phyloP scores from a whole-genome alignment of 2,888 invertebrate species.

The Cheiracanthium punctorium region DNA sequence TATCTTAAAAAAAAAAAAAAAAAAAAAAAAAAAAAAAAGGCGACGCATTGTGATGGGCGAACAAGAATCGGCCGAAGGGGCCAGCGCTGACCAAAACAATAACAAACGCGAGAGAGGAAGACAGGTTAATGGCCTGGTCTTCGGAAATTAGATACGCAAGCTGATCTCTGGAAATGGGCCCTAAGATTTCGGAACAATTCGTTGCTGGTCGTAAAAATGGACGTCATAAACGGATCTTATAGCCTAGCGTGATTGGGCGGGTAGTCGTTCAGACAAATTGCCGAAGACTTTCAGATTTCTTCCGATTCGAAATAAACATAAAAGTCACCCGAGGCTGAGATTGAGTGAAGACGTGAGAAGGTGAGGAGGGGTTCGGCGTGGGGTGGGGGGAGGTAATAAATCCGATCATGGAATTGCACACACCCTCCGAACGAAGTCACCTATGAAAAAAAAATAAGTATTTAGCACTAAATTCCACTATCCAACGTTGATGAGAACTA shows the following conservation, averaged over 20 bases:
- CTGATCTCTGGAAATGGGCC: slow-evolving; percentile 21
- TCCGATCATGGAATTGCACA: too few species aligned
- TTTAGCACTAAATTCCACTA: too few species aligned
- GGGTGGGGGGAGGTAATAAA: neutral
- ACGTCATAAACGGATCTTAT: slow-evolving; percentile 35
- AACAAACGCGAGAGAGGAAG: neutral
- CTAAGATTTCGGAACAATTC: slow-evolving; percentile 52
- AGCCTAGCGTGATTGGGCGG: slow-evolving; percentile 35
- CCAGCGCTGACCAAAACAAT: neutral
- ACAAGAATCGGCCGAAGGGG: neutral
- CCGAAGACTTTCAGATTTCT: slow-evolving; percentile 20
- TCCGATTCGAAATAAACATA: slow-evolving; percentile 30
- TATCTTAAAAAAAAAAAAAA: too few species aligned
- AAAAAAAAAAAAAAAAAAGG: too few species aligned
- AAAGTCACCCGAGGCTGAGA: slow-evolving; percentile 28
- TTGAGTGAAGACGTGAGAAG: neutral
- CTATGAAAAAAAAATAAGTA: too few species aligned
- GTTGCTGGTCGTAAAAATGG: slow-evolving; percentile 26
- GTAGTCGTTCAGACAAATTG: slow-evolving; percentile 38
- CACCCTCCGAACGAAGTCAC: too few species aligned
- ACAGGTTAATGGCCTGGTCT: slow-evolving; percentile 24
- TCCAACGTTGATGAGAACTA: too few species aligned
- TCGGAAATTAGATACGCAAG: slow-evolving; percentile 22
- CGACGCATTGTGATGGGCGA: too few species aligned
- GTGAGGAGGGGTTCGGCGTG: neutral